Evolutionary conservation across 2,113 vertebrate species (phyloP).

Genomic region (Antigone vipio): DNA sequence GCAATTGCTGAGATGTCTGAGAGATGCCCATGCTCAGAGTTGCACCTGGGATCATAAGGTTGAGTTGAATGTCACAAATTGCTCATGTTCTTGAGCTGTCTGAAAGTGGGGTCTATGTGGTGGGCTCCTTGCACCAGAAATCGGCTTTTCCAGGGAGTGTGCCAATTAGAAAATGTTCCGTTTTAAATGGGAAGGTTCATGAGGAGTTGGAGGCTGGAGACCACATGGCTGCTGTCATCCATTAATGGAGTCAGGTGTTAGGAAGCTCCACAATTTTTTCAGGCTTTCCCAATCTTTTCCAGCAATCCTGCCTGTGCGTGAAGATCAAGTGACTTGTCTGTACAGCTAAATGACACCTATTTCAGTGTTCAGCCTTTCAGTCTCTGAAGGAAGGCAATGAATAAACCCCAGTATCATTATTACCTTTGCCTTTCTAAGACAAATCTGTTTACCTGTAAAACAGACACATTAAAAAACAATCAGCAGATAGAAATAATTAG

Average conservation of each 20-base stretch:
- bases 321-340: background rate
- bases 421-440: conserved; percentile 34
- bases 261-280: background rate
- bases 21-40: background rate
- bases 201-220: background rate
- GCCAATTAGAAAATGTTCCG: background rate
- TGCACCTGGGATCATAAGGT: background rate
- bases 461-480: conserved; percentile 47
- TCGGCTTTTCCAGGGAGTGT: background rate
- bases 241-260: background rate
- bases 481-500: conserved; percentile 58
- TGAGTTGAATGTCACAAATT: background rate
- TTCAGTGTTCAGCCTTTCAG: background rate
- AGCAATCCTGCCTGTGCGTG: background rate
- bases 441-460: conserved; percentile 65
- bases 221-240: background rate
- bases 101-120: background rate
- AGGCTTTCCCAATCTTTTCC: background rate
- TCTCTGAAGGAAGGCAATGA: background rate
- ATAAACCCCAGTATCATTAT: background rate
- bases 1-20: background rate
- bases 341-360: background rate
- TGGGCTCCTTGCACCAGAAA: background rate
- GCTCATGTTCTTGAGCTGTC: background rate
- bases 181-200: background rate